A percentile compares a stretch with the other conserved stretches of the same genome.
phyloP scores from a whole-genome alignment of 2,113 vertebrate genomes.

The Galemys pyrenaicus region DNA sequence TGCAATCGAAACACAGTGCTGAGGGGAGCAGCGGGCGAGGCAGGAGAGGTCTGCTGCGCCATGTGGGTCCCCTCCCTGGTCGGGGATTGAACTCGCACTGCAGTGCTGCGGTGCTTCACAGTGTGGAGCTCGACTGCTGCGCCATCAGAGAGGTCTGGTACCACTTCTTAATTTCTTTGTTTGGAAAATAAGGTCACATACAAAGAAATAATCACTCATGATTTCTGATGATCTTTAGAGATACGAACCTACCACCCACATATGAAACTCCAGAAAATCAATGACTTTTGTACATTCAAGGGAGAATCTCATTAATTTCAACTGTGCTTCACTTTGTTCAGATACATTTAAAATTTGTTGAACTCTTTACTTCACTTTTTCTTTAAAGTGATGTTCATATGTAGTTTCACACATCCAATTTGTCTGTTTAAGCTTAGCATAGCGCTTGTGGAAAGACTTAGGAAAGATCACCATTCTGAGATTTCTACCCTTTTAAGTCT shows the following conservation, averaged over 20 bases:
- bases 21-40: no score
- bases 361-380: slow-evolving; percentile 7
- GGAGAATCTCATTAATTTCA: background rate
- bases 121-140: no score
- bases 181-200: background rate
- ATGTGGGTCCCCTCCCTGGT: no score
- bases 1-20: background rate
- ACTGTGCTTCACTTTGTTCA: background rate
- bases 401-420: background rate
- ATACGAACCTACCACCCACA: background rate
- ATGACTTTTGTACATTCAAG: background rate
- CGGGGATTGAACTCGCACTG: no score
- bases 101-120: no score
- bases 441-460: slow-evolving; percentile 6
- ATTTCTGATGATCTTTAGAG: background rate
- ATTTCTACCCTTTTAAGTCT: background rate
- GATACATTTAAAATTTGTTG: background rate
- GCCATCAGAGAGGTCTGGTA: no score
- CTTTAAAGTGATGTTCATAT: background rate
- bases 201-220: background rate
- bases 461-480: slow-evolving; percentile 12
- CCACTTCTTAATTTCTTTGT: background rate
- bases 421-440: background rate
- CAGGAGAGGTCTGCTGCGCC: no score
- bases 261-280: background rate